Conservation (phyloP, 2,797 vertebrate species). For the Xyrichtys novacula region DNA sequence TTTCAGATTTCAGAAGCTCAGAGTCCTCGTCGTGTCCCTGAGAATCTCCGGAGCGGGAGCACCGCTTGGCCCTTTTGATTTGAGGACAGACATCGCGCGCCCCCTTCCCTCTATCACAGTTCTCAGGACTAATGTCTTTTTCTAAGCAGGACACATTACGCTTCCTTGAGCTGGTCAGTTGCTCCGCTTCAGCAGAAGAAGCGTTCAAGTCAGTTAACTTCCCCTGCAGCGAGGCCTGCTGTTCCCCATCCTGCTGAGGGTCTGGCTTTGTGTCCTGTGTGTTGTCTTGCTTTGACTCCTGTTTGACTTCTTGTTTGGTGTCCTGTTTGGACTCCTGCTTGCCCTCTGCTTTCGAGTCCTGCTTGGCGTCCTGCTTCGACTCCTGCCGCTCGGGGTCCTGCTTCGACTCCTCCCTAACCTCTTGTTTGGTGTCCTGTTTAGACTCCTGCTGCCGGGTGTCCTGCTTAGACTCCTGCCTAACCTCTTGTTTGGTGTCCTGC, state of each 20-base stretch:
- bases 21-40: constrained; percentile 90
- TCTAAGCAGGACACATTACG: constrained; percentile 91
- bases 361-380: constrained; percentile 69
- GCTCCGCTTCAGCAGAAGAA: constrained; percentile 84
- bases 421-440: constrained; percentile 74
- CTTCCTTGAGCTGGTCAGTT: constrained; percentile 91
- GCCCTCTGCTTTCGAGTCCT: constrained; percentile 20
- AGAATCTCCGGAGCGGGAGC: constrained; percentile 90
- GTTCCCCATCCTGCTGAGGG: constrained; percentile 58
- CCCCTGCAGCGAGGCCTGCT: constrained; percentile 70
- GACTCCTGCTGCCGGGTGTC: constrained; percentile 46
- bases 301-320: constrained; percentile 64
- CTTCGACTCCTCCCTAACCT: constrained; percentile 4
- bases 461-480: constrained; percentile 27
- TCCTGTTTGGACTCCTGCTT: constrained; percentile 50
- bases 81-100: constrained; percentile 86
- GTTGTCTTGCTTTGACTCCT: constrained; percentile 28
- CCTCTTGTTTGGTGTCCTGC: constrained; percentile 68
- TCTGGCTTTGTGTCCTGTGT: constrained; percentile 74
- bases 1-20: constrained; percentile 81
- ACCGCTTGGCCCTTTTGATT: constrained; percentile 93
- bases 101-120: constrained; percentile 84
- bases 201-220: constrained; percentile 88
- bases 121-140: constrained; percentile 88
- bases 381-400: constrained; percentile 48